Evolutionary conservation across 1,140 invertebrate genomes (phyloP).

Genomic region (Diabrotica virgifera): DNA sequence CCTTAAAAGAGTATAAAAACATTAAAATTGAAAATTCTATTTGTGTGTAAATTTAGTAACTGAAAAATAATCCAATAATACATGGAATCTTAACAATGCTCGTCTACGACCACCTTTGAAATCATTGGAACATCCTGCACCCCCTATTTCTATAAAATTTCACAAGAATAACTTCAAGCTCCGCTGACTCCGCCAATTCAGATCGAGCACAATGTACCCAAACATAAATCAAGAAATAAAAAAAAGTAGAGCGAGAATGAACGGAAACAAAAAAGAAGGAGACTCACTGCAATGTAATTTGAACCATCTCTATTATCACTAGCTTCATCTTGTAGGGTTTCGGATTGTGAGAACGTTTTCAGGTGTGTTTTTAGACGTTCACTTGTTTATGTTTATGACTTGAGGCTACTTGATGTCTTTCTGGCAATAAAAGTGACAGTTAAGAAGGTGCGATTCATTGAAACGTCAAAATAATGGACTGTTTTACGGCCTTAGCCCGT

Average conservation of each 20-base stretch:
- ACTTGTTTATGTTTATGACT: slow-evolving; percentile 35
- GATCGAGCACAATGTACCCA: not conserved
- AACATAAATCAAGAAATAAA: not conserved
- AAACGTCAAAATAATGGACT: slow-evolving; percentile 43
- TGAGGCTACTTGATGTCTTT: slow-evolving; percentile 41
- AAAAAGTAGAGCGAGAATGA: not conserved
- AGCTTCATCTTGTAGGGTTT: slow-evolving; percentile 11
- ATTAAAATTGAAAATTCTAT: no score
- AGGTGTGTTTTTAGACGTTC: slow-evolving; percentile 19
- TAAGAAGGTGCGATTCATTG: slow-evolving; percentile 40
- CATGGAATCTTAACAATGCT: no score
- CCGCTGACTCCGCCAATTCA: not conserved
- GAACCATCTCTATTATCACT: slow-evolving; percentile 13
- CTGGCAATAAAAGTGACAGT: slow-evolving; percentile 40
- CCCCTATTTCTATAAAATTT: no score
- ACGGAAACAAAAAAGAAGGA: not conserved
- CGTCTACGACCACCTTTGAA: no score
- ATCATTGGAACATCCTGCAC: no score
- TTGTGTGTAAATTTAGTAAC: no score
- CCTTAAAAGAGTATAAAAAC: no score
- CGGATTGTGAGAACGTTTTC: slow-evolving; percentile 20
- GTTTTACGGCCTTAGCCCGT: slow-evolving; percentile 39
- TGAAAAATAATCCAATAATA: no score
- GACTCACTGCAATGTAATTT: slow-evolving; percentile 12
- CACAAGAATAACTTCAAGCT: not conserved